These are phyloP conservation scores for Antheraea yamamai DNA, from an alignment of 2,888 invertebrate species.

Conservation along the genomic window DNA sequence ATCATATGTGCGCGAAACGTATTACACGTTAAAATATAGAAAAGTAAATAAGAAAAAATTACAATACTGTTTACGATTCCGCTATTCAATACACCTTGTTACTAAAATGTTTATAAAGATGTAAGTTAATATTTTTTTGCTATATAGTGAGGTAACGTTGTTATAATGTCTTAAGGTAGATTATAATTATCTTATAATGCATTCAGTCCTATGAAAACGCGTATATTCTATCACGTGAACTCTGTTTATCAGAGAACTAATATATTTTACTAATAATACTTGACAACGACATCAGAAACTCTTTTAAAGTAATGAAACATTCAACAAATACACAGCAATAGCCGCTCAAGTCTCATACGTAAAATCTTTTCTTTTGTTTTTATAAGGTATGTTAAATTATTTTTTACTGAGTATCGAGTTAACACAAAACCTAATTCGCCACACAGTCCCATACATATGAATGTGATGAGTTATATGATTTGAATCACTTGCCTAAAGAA, in stretches of 20 bases:
- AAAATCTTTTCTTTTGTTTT: not conserved
- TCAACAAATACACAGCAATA: not conserved
- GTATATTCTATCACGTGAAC: not conserved
- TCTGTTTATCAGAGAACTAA: not conserved
- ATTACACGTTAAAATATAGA: not conserved
- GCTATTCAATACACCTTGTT: not conserved
- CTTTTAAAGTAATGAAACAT: not conserved
- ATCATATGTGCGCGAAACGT: not conserved
- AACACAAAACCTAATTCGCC: no score
- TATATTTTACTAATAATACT: not conserved
- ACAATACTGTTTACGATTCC: not conserved
- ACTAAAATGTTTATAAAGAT: not conserved
- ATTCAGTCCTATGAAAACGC: not conserved
- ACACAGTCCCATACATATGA: no score
- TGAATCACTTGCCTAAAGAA: no score
- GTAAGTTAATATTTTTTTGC: not conserved
- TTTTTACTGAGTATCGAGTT: no score
- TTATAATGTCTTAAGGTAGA: not conserved
- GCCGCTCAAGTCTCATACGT: not conserved
- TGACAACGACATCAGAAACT: not conserved
- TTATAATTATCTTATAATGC: not conserved
- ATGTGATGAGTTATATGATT: no score
- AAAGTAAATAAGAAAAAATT: not conserved
- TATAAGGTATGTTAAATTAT: not conserved
- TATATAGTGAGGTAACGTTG: not conserved